Base-by-base conservation (phyloP, 2,113 vertebrate genomes). In the Sciurus niger region DNA sequence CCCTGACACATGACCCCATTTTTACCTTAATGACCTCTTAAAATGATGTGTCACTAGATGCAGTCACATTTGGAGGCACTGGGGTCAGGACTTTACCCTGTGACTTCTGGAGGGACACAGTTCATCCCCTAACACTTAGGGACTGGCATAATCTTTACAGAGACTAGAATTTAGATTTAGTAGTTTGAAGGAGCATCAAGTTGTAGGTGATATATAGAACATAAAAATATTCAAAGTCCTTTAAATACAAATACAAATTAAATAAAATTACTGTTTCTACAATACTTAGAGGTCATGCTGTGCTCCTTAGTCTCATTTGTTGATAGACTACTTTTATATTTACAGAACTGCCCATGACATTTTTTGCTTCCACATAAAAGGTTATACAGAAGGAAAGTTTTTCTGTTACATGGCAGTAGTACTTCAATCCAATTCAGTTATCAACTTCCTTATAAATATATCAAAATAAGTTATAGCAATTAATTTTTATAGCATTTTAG, bases 181-280 rank as follows among this genome's bases (percentile, higher is more conserved):
- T 10, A 58, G 13, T 58, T 43, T 55, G 24, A 88, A 84, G 63
- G 14, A 22, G 1, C 32, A 72, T 76, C 9, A 2, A 67, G 58
- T 80, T 94, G 16, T 46, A 48, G 63, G 30, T 80, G 22, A 43
- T 51, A n/a, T 7, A 32, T 16, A 79, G 87, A 90, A 76, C 11
- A 22, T 37, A 77, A 87, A 91, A 84, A 73, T 72, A 96, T 53
- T 86, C 34, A 70, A 68, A 73, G 22, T 48, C 48, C 76, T 89
- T 84, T 79, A 88, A 82, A 92, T 84, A 32, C 48, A 60, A 84
- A 70, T 68, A 46, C 6, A 48, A 48, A 89, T 86, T 51, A 77
- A 46, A 74, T 25, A 77, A 65, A 77, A 72, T 14, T 60, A 55
- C 2, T 24, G 65, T 88, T 90, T 65, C 34, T 79, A 67, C 40